Base-by-base conservation (phyloP, 2,113 vertebrate genomes). In the Pomatorhinus ruficollis region DNA sequence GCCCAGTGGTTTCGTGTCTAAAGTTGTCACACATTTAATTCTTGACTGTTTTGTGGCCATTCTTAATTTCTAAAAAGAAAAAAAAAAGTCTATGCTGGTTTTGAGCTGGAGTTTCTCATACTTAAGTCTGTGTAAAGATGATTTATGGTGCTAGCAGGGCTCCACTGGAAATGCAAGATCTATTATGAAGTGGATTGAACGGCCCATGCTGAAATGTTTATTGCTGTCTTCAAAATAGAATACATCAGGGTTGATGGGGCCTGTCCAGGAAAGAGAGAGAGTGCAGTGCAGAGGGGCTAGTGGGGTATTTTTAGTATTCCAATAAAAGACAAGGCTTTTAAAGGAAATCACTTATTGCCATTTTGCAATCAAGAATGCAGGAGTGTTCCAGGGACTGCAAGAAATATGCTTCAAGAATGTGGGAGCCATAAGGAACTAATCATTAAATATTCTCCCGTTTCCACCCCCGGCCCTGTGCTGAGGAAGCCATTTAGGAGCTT, bases 141-240 rank as follows among this genome's bases (percentile, higher is more conserved):
- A 97, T 97, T 97, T 95, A 96, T 95, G 92, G 76, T 63, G 79
- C 92, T 96, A 87, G 87, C 83, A 89, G 85, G 94, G 83, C 96
- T 97, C 64, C 87, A 42, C 69, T 97, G 89, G 93, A 96, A 97
- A 93, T 7, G 91, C 87, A 92, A 21, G 76, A 78, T 96, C 72
- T 91, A 37, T 95, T 96, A 74, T 89, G 93, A 87, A 92, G 88
- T 82, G 87, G 84, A 93, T 87, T 90, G 89, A 93, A 42, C 24
- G 39, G 89, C 88, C 96, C 95, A 97, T 96, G 91, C 93, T 95
- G 96, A 97, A 97, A 95, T 97, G 95, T 97, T 97, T 97, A 97
- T 95, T 95, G 95, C 91, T 15, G 53, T 91, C 94, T 95, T 96
- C 94, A 94, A 92, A 97, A 95, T 18, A 91, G 83, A 95, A 87